Conservation (phyloP, 2,888 invertebrate species). For the Lepidocyrtoides sp. region DNA sequence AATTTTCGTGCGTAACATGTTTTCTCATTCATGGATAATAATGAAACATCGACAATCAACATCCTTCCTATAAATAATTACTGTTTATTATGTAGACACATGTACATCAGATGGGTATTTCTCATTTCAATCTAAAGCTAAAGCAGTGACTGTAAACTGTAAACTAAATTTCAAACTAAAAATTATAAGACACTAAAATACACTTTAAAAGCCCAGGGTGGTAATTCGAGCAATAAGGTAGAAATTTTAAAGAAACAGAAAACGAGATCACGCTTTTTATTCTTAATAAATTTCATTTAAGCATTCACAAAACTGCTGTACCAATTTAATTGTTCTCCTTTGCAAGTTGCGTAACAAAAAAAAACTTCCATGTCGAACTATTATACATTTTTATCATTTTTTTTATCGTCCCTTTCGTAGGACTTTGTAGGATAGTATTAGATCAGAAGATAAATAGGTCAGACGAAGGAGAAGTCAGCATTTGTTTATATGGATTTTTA, state of each 20-base stretch:
- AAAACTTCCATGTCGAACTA: neutral
- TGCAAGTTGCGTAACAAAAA: neutral
- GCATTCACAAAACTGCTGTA: neutral
- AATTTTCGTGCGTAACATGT: neutral
- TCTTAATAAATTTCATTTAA: slow-evolving; percentile 13
- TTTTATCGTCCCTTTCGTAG: neutral
- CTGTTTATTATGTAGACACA: too few species aligned
- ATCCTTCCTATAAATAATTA: too few species aligned
- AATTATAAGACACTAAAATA: neutral
- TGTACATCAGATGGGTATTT: too few species aligned
- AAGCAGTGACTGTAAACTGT: neutral
- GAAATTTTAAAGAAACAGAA: neutral
- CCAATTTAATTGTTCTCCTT: neutral
- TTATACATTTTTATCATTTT: neutral
- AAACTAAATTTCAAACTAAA: too few species aligned
- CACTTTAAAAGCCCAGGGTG: neutral
- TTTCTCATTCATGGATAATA: too few species aligned
- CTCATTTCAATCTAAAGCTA: too few species aligned
- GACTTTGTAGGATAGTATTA: neutral
- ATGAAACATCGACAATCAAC: too few species aligned
- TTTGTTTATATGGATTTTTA: neutral
- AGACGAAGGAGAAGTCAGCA: slow-evolving; percentile 8
- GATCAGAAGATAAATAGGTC: too few species aligned
- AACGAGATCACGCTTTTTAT: slow-evolving; percentile 9
- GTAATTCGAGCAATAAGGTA: neutral